These are phyloP conservation scores for Pelusios castaneus DNA, from an alignment of 2,113 vertebrate species.

Conservation along the genomic window DNA sequence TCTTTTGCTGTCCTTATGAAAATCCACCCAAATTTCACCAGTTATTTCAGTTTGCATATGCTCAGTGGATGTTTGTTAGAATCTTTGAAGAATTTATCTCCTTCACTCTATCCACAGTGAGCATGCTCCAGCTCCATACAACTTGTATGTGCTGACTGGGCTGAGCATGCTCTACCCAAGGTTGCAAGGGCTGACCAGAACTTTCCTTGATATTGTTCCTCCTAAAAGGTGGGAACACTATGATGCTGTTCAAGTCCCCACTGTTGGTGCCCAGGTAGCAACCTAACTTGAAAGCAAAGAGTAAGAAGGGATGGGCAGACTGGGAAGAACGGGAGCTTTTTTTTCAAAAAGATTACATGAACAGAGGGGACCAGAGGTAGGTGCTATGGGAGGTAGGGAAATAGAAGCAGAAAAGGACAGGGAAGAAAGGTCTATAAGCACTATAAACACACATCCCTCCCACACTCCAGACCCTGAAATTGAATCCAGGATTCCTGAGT, in stretches of 20 bases:
- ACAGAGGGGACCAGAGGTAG: too few relatives aligned
- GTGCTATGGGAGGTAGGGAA: too few relatives aligned
- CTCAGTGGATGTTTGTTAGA: too few relatives aligned
- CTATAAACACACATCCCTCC: not conserved
- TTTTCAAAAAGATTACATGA: too few relatives aligned
- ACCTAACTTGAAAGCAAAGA: too few relatives aligned
- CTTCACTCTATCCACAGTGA: not conserved
- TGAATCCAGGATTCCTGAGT: not conserved
- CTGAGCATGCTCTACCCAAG: not conserved
- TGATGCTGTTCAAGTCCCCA: not conserved
- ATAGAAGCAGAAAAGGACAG: not conserved
- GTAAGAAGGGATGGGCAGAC: too few relatives aligned
- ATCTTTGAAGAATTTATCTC: not conserved
- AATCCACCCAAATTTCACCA: too few relatives aligned
- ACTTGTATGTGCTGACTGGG: too few relatives aligned
- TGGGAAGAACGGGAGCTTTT: too few relatives aligned
- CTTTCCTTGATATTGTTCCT: not conserved
- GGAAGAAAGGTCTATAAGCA: not conserved
- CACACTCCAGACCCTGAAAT: not conserved
- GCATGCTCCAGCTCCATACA: not conserved
- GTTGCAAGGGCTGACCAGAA: not conserved
- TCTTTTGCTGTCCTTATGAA: too few relatives aligned
- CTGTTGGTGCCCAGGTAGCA: too few relatives aligned
- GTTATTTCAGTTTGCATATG: too few relatives aligned
- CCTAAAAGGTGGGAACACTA: not conserved